These are phyloP conservation scores for Camarhynchus parvulus DNA, from an alignment of 2,113 vertebrate genomes.

Conservation along the genomic window DNA sequence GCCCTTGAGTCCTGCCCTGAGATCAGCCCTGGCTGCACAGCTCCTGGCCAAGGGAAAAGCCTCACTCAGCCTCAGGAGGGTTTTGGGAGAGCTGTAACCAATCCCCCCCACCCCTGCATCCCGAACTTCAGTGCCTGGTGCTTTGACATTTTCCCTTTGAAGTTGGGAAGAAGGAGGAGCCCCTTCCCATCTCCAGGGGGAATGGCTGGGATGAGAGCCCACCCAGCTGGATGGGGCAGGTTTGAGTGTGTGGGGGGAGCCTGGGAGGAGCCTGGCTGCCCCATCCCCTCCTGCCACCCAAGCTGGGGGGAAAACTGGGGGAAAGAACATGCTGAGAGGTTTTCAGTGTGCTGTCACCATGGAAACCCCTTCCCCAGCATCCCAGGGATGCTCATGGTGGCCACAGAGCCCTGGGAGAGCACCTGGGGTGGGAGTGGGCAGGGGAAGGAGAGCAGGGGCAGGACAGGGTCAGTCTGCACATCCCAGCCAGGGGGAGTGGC, in stretches of 20 bases:
- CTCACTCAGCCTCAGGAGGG: not conserved
- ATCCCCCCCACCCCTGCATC: not conserved
- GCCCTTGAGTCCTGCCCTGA: not conserved
- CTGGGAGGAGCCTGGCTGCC: not conserved
- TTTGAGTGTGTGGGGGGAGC: not conserved
- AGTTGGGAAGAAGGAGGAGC: not conserved
- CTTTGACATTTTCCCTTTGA: not conserved
- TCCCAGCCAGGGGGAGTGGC: rapidly evolving
- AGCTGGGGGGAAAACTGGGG: not conserved
- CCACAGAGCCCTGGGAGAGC: not conserved
- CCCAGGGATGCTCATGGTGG: not conserved
- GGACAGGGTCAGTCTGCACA: not conserved
- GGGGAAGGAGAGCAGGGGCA: not conserved
- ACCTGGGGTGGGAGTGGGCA: not conserved
- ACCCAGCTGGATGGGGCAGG: not conserved
- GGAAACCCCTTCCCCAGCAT: constrained; percentile 41
- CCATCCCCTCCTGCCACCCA: not conserved
- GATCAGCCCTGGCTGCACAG: not conserved
- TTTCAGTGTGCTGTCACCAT: not conserved
- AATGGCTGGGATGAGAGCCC: not conserved
- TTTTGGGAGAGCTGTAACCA: not conserved
- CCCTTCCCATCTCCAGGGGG: not conserved
- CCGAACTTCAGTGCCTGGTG: not conserved
- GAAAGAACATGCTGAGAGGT: not conserved
- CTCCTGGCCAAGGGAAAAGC: not conserved